phyloP scores from a whole-genome alignment of 2,888 invertebrate genomes.

The Stratiomys singularior region DNA sequence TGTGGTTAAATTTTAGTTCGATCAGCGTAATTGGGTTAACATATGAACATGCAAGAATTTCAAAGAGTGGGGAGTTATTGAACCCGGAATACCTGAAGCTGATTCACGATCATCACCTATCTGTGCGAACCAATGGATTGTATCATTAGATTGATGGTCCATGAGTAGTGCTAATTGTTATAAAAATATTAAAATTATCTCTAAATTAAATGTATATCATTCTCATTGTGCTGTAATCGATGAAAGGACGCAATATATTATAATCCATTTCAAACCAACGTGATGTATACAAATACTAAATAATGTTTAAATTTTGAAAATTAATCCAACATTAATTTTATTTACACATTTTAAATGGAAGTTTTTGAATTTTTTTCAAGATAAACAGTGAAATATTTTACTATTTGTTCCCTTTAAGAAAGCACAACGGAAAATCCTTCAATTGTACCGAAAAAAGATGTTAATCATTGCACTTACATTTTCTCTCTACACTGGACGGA shows the following conservation, averaged over 20 bases:
- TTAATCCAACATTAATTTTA: not conserved
- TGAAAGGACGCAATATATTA: not conserved
- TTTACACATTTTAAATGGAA: not conserved
- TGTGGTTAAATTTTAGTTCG: not conserved
- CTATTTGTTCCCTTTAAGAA: too few relatives aligned
- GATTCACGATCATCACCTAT: constrained; percentile 63
- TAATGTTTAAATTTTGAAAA: constrained; percentile 25
- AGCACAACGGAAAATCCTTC: not conserved
- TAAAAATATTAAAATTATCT: constrained; percentile 43
- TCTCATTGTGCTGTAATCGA: not conserved
- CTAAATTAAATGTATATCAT: not conserved
- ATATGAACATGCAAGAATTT: constrained; percentile 17
- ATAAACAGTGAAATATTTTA: not conserved
- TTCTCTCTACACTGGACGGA: constrained; percentile 64
- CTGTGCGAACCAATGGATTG: constrained; percentile 65
- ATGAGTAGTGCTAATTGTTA: constrained; percentile 50
- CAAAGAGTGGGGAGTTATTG: too few relatives aligned
- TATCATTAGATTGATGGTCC: constrained; percentile 53
- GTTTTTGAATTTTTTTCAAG: not conserved
- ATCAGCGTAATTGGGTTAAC: not conserved
- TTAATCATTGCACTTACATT: constrained; percentile 57
- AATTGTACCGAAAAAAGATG: not conserved
- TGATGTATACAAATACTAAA: not conserved
- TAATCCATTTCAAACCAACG: too few relatives aligned
- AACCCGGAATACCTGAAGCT: constrained; percentile 57